Percentiles rank a stretch among this genome's conserved stretches.
Evolutionary conservation across 2,888 invertebrate genomes (phyloP).

Genomic region (Hypselothyrea guttata): DNA sequence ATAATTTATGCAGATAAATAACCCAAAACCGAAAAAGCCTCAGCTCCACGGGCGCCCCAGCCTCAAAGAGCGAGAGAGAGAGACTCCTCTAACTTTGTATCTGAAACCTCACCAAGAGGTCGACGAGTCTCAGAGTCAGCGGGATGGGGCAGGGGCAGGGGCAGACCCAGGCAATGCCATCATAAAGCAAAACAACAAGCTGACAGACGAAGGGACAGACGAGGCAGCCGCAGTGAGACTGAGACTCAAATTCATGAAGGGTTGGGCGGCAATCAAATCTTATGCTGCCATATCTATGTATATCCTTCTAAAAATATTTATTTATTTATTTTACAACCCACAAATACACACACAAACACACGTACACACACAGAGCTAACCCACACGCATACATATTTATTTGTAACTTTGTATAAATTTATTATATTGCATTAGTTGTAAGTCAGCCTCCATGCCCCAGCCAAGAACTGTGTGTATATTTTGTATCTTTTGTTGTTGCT

Average conservation of each 20-base stretch:
- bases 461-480: conserved; percentile 28
- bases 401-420: conserved; percentile 79
- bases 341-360: conserved; percentile 30
- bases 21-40: conserved; percentile 57
- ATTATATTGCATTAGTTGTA: conserved; percentile 80
- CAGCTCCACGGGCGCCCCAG: conserved; percentile 51
- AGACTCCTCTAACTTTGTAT: conserved; percentile 7
- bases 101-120: conserved; percentile 22
- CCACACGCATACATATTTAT: conserved; percentile 53
- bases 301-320: conserved; percentile 77
- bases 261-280: conserved; percentile 58
- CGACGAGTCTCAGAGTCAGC: neutral
- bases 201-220: conserved; percentile 19
- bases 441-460: conserved; percentile 58
- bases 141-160: neutral
- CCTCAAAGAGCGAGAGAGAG: conserved; percentile 2
- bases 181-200: conserved; percentile 63
- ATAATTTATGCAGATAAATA: conserved; percentile 79
- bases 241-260: conserved; percentile 47
- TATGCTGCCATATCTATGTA: conserved; percentile 28
- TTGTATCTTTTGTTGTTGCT: conserved; percentile 35
- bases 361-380: conserved; percentile 14
- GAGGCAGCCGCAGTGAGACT: conserved; percentile 6
- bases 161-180: conserved; percentile 44
- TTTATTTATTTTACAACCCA: conserved; percentile 71